phyloP scores from a whole-genome alignment of 2,797 vertebrate genomes.

The Hippopotamyrus pictus region DNA sequence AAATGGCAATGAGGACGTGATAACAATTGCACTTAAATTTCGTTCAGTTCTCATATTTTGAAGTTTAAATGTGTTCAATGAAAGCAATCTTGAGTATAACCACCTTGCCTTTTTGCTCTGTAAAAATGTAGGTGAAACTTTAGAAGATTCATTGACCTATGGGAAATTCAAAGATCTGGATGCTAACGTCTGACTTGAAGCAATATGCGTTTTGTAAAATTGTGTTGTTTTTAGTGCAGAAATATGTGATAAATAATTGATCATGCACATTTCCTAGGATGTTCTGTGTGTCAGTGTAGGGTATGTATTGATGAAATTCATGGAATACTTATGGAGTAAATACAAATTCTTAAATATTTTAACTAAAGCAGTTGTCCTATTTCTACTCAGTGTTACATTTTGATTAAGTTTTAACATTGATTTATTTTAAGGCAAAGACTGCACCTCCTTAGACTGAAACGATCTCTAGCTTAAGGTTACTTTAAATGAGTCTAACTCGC shows the following conservation, averaged over 20 bases:
- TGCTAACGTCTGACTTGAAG: background rate
- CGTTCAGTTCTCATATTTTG: background rate
- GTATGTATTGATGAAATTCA: background rate
- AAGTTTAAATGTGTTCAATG: background rate
- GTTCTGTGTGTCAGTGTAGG: background rate
- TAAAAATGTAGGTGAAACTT: background rate
- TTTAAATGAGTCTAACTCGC: background rate
- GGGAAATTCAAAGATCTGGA: background rate
- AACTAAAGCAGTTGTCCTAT: background rate
- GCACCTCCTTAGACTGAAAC: background rate
- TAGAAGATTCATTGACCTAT: background rate
- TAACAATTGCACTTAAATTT: background rate
- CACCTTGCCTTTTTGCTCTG: slow-evolving; percentile 1
- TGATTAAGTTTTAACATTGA: background rate
- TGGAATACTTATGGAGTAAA: slow-evolving; percentile 5
- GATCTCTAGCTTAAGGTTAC: background rate
- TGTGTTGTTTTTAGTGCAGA: background rate
- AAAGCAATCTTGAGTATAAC: background rate
- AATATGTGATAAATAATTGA: background rate
- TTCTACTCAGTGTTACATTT: background rate
- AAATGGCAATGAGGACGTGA: background rate
- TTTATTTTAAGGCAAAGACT: background rate
- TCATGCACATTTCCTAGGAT: background rate
- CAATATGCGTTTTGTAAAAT: slow-evolving; percentile 10
- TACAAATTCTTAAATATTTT: background rate